phyloP scores from a whole-genome alignment of 1,140 invertebrate genomes.

The Drosophila serrata region DNA sequence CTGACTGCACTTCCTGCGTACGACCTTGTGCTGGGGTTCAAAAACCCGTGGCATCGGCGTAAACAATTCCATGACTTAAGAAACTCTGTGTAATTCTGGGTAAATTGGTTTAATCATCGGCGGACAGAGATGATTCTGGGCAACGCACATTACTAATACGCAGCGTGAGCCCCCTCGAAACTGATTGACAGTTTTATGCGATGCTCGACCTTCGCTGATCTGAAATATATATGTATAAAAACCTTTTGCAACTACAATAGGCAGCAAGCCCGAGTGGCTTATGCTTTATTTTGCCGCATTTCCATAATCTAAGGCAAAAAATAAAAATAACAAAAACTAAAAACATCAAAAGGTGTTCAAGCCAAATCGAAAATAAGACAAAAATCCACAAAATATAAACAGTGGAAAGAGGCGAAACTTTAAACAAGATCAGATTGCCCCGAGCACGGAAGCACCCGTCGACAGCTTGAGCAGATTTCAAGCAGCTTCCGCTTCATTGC shows the following conservation, averaged over 20 bases:
- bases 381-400: conserved; percentile 33
- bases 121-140: conserved; percentile 23
- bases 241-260: conserved; percentile 63
- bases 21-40: conserved; percentile 63
- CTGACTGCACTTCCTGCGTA: conserved; percentile 67
- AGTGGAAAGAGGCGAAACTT: conserved; percentile 23
- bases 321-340: conserved; percentile 20
- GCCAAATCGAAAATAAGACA: conserved; percentile 51
- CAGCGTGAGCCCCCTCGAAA: conserved; percentile 42
- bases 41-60: conserved; percentile 34
- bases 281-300: conserved; percentile 47
- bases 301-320: conserved; percentile 64
- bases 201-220: conserved; percentile 58
- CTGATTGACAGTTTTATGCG: conserved; percentile 67
- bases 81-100: conserved; percentile 39
- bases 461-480: conserved; percentile 48
- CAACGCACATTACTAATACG: conserved; percentile 50
- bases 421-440: conserved; percentile 45
- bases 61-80: conserved; percentile 17
- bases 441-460: conserved; percentile 51
- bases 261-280: conserved; percentile 23
- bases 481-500: conserved; percentile 67
- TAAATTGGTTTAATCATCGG: conserved; percentile 48
- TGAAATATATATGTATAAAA: conserved; percentile 53
- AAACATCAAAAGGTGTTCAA: conserved; percentile 47